Evolutionary conservation across 2,797 vertebrate species (phyloP).

Genomic region (Gymnopithys bicolor): DNA sequence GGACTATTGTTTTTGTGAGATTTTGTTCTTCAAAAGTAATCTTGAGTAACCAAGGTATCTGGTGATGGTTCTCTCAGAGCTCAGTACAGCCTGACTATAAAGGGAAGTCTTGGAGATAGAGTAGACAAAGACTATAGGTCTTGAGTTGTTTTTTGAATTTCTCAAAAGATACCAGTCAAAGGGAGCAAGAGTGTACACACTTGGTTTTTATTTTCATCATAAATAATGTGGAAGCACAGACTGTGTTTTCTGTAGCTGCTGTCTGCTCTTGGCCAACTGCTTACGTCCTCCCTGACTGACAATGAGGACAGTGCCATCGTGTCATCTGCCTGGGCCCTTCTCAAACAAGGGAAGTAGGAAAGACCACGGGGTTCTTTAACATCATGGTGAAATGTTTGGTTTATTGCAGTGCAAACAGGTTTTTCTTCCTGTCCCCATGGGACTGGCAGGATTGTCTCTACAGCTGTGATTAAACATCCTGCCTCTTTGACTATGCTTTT

Average conservation of each 20-base stretch:
- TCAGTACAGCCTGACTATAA: neutral
- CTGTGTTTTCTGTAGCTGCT: neutral
- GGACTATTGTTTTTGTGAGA: neutral
- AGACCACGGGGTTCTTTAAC: neutral
- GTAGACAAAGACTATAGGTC: neutral
- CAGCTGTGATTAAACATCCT: neutral
- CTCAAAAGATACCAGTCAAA: neutral
- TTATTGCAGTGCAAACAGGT: neutral
- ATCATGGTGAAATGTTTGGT: neutral
- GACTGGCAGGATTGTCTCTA: neutral
- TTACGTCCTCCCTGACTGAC: neutral
- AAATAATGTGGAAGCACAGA: neutral
- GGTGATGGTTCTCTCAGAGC: neutral
- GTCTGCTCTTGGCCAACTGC: neutral
- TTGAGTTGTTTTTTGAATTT: neutral
- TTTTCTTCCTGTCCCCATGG: neutral
- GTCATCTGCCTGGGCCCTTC: neutral
- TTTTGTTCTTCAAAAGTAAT: conserved; percentile 1
- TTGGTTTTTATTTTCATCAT: neutral
- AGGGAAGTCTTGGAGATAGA: neutral
- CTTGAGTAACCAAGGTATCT: neutral
- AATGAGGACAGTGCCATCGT: neutral
- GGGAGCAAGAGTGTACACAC: neutral
- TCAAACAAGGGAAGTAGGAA: neutral
- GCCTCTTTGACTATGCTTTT: neutral